Evolutionary conservation across 1,140 invertebrate species (phyloP).

Genomic region (Goniozus legneri): DNA sequence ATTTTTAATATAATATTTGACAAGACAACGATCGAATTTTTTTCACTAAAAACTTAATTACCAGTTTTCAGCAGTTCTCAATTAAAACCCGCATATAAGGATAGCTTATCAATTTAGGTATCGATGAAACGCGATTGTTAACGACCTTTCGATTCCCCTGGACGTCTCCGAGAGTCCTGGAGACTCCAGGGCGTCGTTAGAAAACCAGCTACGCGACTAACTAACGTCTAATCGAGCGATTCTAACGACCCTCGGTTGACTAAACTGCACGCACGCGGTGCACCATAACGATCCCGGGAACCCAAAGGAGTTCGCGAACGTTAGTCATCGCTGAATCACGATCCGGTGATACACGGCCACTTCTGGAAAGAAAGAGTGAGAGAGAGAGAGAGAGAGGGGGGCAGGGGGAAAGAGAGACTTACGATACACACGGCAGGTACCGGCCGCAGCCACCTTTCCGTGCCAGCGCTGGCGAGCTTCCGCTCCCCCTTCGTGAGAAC

Average conservation of each 20-base stretch:
- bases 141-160: too few species aligned
- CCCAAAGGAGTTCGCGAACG: constrained; percentile 3
- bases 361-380: constrained; percentile 1
- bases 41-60: too few species aligned
- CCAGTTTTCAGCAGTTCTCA: too few species aligned
- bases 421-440: constrained; percentile 15
- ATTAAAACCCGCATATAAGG: too few species aligned
- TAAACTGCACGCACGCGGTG: constrained; percentile 21
- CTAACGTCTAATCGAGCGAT: constrained; percentile 25
- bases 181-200: too few species aligned
- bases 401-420: constrained; percentile 5
- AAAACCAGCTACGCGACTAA: constrained; percentile 23
- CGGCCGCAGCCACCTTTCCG: constrained; percentile 8
- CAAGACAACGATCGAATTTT: too few species aligned
- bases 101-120: too few species aligned
- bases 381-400: not conserved
- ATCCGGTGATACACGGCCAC: constrained; percentile 26
- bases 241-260: constrained; percentile 31
- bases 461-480: too few species aligned
- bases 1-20: too few species aligned
- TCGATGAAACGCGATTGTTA: too few species aligned
- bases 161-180: too few species aligned
- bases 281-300: constrained; percentile 23
- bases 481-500: too few species aligned
- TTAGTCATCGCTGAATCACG: constrained; percentile 37